phyloP scores from a whole-genome alignment of 2,888 invertebrate species.

The Synanthedon myopaeformis region DNA sequence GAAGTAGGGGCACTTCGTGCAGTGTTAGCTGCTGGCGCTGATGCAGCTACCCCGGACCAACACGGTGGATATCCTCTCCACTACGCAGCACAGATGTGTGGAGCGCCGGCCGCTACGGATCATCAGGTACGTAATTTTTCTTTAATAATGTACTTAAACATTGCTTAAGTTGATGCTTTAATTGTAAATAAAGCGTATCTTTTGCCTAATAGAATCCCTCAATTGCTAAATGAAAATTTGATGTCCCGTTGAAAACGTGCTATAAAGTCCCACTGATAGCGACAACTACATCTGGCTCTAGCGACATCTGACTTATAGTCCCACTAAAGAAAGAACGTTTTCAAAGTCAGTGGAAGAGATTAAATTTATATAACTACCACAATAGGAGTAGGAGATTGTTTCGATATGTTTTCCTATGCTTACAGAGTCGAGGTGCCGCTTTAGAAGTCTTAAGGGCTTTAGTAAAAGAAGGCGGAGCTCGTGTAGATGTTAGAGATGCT shows the following conservation, averaged over 20 bases:
- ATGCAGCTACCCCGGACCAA: conserved; percentile 89
- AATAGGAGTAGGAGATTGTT: too few relatives aligned
- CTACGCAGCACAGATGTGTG: conserved; percentile 98
- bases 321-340: too few relatives aligned
- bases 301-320: too few relatives aligned
- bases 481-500: conserved; percentile 88
- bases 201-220: neutral
- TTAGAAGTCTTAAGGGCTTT: conserved; percentile 84
- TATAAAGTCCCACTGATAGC: too few relatives aligned
- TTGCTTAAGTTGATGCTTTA: neutral
- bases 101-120: conserved; percentile 77
- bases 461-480: conserved; percentile 79
- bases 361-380: too few relatives aligned
- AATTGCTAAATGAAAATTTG: too few relatives aligned
- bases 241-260: too few relatives aligned
- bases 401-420: too few relatives aligned
- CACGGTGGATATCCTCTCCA: conserved; percentile 96
- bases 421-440: conserved; percentile 71
- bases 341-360: too few relatives aligned
- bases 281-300: too few relatives aligned
- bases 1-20: conserved; percentile 90
- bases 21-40: conserved; percentile 87
- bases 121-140: conserved; percentile 33
- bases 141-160: neutral
- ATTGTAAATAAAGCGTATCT: neutral